A percentile compares a stretch with the other conserved stretches of the same genome.
phyloP scores from a whole-genome alignment of 2,113 vertebrate species.

The Macquaria ambigua region DNA sequence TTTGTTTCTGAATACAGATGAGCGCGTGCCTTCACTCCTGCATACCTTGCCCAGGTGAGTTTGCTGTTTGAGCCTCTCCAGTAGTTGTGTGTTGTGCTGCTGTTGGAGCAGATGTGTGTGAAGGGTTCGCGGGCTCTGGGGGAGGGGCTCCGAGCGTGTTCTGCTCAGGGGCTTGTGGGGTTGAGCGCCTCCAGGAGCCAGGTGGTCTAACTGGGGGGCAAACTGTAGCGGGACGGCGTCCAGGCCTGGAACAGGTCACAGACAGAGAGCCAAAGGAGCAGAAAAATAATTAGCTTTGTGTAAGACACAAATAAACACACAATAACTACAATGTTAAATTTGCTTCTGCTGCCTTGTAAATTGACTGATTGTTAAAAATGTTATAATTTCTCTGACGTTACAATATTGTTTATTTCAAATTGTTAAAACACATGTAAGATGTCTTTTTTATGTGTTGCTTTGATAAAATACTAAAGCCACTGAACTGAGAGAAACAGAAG shows the following conservation, averaged over 20 bases:
- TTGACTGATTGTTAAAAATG: not conserved
- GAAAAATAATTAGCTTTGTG: not conserved
- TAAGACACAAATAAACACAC: not conserved
- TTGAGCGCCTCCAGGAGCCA: conserved; percentile 80
- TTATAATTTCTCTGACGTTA: not conserved
- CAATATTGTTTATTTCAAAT: not conserved
- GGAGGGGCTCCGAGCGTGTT: conserved; percentile 94
- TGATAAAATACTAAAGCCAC: not conserved
- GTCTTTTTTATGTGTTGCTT: not conserved
- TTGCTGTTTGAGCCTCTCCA: conserved; percentile 82
- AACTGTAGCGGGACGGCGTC: conserved; percentile 90
- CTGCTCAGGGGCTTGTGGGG: conserved; percentile 92
- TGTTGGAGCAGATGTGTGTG: conserved; percentile 92
- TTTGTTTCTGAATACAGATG: not conserved
- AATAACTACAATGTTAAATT: not conserved
- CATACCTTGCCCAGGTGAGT: conserved; percentile 80
- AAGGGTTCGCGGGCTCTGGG: conserved; percentile 87
- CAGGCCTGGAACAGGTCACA: conserved; percentile 85
- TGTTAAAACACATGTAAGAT: not conserved
- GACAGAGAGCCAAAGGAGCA: not conserved
- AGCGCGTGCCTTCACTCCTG: not conserved
- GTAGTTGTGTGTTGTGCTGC: conserved; percentile 83
- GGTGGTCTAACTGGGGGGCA: conserved; percentile 83
- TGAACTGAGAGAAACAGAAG: not conserved
- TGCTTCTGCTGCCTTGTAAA: not conserved